These are phyloP conservation scores for Himantopus leucocephalus DNA, from an alignment of 2,113 vertebrate genomes.

Conservation along the genomic window DNA sequence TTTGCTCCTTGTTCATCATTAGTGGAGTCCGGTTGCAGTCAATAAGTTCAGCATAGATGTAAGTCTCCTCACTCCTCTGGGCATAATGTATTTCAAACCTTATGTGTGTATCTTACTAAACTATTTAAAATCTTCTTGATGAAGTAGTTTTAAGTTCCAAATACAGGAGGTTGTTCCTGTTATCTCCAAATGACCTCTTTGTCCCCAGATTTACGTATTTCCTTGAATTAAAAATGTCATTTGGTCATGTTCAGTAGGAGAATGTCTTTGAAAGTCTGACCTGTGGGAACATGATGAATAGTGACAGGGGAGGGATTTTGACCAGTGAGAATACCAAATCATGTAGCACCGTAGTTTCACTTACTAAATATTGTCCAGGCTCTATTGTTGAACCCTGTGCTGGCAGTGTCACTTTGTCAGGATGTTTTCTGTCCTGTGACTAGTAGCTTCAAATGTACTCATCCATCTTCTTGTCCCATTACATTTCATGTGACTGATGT, in stretches of 20 bases:
- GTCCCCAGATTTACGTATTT: constrained; percentile 49
- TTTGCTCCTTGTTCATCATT: not conserved
- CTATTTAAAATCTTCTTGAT: not conserved
- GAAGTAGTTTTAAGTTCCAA: constrained; percentile 38
- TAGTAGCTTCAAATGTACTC: constrained; percentile 82
- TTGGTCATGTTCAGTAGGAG: constrained; percentile 46
- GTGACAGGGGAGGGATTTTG: constrained; percentile 65
- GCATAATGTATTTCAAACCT: not conserved
- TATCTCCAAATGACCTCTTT: constrained; percentile 40
- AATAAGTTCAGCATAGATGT: not conserved
- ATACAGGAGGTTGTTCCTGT: constrained; percentile 5
- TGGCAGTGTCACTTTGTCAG: constrained; percentile 77
- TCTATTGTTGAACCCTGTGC: constrained; percentile 60
- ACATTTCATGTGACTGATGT: constrained; percentile 89
- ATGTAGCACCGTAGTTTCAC: constrained; percentile 43
- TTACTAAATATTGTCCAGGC: constrained; percentile 71
- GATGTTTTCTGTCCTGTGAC: constrained; percentile 81
- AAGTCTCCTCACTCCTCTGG: not conserved
- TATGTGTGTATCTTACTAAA: not conserved
- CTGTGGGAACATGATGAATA: constrained; percentile 52
- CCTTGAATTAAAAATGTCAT: constrained; percentile 53
- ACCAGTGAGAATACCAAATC: constrained; percentile 59
- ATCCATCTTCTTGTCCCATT: constrained; percentile 94
- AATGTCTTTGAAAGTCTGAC: constrained; percentile 61
- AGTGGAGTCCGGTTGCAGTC: not conserved